phyloP scores from a whole-genome alignment of 2,113 vertebrate genomes.

The Haliaeetus leucogaster region DNA sequence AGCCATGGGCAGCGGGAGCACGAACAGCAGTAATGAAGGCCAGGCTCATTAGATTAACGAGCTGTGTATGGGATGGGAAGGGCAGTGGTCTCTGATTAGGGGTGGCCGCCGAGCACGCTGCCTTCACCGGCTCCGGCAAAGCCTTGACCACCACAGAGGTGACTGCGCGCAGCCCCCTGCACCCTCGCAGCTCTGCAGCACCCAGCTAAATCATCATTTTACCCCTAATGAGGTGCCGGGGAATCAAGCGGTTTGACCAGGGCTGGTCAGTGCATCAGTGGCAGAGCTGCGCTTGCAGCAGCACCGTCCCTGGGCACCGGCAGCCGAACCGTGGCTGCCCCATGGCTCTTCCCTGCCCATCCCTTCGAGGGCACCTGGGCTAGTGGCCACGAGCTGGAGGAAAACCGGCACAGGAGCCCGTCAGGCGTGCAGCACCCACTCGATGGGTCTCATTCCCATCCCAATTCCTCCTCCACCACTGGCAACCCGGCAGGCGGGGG shows the following conservation, averaged over 20 bases:
- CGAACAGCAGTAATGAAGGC: too few species aligned
- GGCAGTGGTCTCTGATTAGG: background rate
- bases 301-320: background rate
- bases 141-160: background rate
- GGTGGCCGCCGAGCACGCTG: rapidly evolving
- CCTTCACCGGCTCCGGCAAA: background rate
- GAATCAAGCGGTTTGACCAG: background rate
- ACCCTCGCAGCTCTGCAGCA: background rate
- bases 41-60: background rate
- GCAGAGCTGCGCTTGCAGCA: background rate
- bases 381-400: background rate
- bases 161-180: background rate
- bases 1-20: background rate
- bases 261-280: background rate
- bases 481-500: background rate
- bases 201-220: background rate
- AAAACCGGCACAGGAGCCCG: background rate
- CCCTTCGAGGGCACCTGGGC: background rate
- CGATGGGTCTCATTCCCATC: background rate
- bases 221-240: rapidly evolving
- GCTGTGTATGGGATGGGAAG: background rate
- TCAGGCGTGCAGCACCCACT: background rate
- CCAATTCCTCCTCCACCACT: background rate
- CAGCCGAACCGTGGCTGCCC: background rate
- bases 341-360: background rate